Conservation (phyloP, 2,113 vertebrate species). For the Anhinga anhinga region DNA sequence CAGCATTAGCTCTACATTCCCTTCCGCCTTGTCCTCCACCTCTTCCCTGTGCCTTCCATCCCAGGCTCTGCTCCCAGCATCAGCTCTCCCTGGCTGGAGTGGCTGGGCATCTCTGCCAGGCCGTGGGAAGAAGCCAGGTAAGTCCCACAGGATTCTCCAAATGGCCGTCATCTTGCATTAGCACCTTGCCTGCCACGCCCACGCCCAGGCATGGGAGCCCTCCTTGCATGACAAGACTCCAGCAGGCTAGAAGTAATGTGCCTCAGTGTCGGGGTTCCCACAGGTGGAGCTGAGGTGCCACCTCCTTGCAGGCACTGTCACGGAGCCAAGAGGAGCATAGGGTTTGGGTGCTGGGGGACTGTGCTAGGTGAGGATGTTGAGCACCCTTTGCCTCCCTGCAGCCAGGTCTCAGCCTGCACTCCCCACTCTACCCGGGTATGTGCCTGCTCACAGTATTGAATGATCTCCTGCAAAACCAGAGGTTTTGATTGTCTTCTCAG, state of each 20-base stretch:
- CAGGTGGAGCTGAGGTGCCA: neutral
- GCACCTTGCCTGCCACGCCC: neutral
- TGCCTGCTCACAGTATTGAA: neutral
- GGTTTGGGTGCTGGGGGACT: neutral
- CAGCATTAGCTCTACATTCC: neutral
- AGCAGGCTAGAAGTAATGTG: neutral
- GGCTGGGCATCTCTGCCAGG: neutral
- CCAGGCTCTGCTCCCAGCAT: neutral
- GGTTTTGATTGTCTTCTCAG: neutral
- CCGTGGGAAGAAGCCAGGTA: neutral
- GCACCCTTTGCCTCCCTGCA: neutral
- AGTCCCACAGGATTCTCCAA: neutral
- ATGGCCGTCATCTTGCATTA: neutral
- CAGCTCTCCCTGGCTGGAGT: neutral
- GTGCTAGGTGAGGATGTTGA: no score
- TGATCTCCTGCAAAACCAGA: neutral
- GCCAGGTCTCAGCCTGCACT: neutral
- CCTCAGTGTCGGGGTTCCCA: neutral
- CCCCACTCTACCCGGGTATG: neutral
- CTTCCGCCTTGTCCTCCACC: neutral
- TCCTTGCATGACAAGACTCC: neutral
- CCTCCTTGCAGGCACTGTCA: neutral
- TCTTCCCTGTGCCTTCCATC: neutral
- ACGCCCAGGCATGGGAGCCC: fast-evolving
- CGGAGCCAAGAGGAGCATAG: fast-evolving